Evolutionary conservation across 2,797 vertebrate genomes (phyloP).

Genomic region (Oryzias sinensis): DNA sequence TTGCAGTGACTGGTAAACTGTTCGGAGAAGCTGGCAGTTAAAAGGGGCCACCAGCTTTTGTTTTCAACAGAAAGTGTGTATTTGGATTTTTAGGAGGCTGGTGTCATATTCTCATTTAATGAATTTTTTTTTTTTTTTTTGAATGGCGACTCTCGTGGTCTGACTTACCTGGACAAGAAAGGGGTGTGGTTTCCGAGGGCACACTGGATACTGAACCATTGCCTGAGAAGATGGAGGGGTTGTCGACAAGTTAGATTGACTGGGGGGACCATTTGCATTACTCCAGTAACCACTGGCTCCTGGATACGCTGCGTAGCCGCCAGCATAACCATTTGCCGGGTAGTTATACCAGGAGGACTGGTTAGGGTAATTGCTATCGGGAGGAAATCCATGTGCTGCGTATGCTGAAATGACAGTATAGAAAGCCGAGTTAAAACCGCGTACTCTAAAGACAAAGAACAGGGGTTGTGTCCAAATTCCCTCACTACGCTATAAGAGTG

Average conservation of each 20-base stretch:
- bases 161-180: constrained; percentile 74
- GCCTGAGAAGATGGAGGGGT: constrained; percentile 82
- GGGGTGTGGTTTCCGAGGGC: constrained; percentile 74
- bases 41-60: neutral
- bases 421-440: constrained; percentile 69
- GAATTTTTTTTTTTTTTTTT: too few species aligned
- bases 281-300: constrained; percentile 80
- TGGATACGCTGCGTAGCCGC: constrained; percentile 79
- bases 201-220: constrained; percentile 85
- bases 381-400: constrained; percentile 77
- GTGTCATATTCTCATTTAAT: neutral
- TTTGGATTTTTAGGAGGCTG: neutral
- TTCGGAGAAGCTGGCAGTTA: neutral
- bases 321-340: constrained; percentile 78
- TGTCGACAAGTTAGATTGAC: constrained; percentile 82
- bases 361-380: constrained; percentile 81
- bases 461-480: constrained; percentile 21
- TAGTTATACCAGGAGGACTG: constrained; percentile 83
- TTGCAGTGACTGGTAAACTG: neutral
- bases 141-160: too few species aligned
- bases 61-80: neutral
- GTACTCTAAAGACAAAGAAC: constrained; percentile 38
- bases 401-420: constrained; percentile 84
- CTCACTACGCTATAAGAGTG: too few species aligned
- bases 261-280: constrained; percentile 74